Percentiles rank a stretch among this genome's conserved stretches.
Evolutionary conservation across 2,113 vertebrate species (phyloP).

Genomic region (Plestiodon gilberti): DNA sequence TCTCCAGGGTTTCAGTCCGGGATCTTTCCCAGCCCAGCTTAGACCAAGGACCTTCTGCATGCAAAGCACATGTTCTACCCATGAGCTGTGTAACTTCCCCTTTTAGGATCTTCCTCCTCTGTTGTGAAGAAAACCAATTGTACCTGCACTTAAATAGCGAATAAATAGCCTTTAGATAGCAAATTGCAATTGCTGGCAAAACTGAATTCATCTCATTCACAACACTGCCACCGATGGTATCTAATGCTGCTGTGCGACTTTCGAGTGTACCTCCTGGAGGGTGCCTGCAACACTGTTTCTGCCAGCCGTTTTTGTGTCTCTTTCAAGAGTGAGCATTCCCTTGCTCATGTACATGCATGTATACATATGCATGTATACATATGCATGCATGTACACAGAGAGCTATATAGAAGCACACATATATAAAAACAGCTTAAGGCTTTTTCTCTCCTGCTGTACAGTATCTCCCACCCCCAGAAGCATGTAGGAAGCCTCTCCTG

Average conservation of each 20-base stretch:
- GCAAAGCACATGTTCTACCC: no score
- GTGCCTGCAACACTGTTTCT: not conserved
- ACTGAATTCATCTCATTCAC: not conserved
- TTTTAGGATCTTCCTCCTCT: no score
- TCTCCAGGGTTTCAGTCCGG: no score
- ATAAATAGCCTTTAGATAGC: not conserved
- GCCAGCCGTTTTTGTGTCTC: not conserved
- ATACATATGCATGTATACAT: not conserved
- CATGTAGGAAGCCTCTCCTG: not conserved
- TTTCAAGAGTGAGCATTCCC: not conserved
- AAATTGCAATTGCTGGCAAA: not conserved
- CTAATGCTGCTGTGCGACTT: not conserved
- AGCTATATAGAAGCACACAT: not conserved
- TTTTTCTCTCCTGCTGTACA: no score
- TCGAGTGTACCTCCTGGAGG: not conserved
- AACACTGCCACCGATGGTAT: not conserved
- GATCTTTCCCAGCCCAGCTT: no score
- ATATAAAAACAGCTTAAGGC: not conserved
- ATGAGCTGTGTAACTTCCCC: no score
- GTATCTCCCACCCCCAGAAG: not conserved
- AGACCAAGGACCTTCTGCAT: no score
- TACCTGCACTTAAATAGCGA: not conserved
- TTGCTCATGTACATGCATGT: not conserved
- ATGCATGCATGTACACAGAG: not conserved
- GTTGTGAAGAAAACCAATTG: not conserved